Evolutionary conservation across 1,140 invertebrate species (phyloP), one percentile per base, ranked within the genome.

Genomic region (Scylla paramamosain): DNA sequence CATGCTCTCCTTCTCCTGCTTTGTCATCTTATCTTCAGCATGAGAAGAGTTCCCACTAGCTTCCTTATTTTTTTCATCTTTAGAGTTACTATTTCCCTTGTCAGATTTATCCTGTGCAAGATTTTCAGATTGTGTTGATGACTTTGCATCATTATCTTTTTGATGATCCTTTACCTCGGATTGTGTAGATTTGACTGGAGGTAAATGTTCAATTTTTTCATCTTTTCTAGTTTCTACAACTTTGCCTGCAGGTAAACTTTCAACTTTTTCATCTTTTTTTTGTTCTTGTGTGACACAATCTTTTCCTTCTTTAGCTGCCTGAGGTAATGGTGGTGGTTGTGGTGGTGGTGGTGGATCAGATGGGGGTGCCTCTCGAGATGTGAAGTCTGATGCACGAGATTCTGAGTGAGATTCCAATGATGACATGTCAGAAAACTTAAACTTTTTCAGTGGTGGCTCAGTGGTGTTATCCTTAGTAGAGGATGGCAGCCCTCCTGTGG

Each of bases 341-440:
- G 59, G 59, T 25, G 20, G 67, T n/a, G 25, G 67, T 77, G 67
- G 67, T 25, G 67, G 10, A 77, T 77, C 67, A n/a, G 67, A n/a
- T n/a, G 67, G 67, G 20, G 67, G 25, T 12, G n/a, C 20, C 67
- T 77, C n/a, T n/a, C 20, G 67, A 20, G 67, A 20, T 1, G 67
- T n/a, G 1, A 8, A n/a, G 67, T 77, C 92, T 39, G 67, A 39
- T 52, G 31, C 48, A 48, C n/a, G 82, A 86, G 83, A 86, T 93
- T 93, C 92, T 25, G 14, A 87, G 3, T 95, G 94, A 95, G 94
- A 95, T 95, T 95, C 94, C n/a, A 67, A 29, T n/a, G 90, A 84
- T 92, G 67, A 89, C 67, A 86, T 48, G 77, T 95, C 91, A 32
- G 31, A 83, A 88, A 95, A 48, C 48, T 89, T 95, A 25, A 94